Evolutionary conservation across 2,113 vertebrate genomes (phyloP).

Genomic region (Anolis carolinensis): DNA sequence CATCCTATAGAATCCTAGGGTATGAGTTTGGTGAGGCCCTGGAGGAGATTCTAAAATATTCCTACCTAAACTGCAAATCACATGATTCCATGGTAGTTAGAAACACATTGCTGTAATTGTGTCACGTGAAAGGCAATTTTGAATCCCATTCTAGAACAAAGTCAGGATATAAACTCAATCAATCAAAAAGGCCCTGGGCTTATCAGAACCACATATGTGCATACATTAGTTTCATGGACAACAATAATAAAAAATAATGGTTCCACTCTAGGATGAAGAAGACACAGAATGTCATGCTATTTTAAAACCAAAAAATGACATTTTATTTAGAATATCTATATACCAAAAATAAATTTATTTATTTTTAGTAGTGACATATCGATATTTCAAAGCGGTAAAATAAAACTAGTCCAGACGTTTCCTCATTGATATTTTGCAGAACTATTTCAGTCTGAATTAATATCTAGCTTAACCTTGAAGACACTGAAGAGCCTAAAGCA

Average conservation of each 20-base stretch:
- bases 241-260: too few relatives aligned
- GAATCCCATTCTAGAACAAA: too few relatives aligned
- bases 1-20: too few relatives aligned
- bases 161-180: too few relatives aligned
- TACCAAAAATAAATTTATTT: slow-evolving; percentile 75
- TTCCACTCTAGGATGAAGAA: slow-evolving; percentile 29
- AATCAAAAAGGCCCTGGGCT: too few relatives aligned
- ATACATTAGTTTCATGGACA: neutral
- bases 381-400: slow-evolving; percentile 78
- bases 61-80: too few relatives aligned
- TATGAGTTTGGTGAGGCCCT: too few relatives aligned
- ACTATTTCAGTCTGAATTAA: slow-evolving; percentile 56
- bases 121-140: too few relatives aligned
- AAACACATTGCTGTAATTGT: too few relatives aligned
- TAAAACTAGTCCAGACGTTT: slow-evolving; percentile 72
- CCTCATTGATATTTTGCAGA: slow-evolving; percentile 64
- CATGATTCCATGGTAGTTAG: too few relatives aligned
- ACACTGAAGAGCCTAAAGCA: slow-evolving; percentile 55
- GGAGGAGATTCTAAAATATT: too few relatives aligned
- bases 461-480: slow-evolving; percentile 64
- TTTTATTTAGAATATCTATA: slow-evolving; percentile 82
- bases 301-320: slow-evolving; percentile 81
- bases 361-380: slow-evolving; percentile 77
- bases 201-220: neutral
- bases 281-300: slow-evolving; percentile 44